Evolutionary conservation across 2,888 invertebrate species (phyloP).

Genomic region (Pandemis heparana): DNA sequence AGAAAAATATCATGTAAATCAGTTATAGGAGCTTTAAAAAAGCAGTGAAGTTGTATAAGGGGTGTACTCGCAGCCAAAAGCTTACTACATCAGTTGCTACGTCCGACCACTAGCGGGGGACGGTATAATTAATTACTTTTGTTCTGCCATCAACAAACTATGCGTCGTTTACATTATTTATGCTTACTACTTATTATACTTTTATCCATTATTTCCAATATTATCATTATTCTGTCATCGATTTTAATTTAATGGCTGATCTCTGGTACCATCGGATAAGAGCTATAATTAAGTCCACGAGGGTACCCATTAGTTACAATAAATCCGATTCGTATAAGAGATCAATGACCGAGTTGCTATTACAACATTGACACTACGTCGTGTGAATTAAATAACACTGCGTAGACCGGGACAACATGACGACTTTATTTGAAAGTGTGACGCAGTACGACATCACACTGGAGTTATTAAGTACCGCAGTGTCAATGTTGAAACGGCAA

Average conservation of each 20-base stretch:
- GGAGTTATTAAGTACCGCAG: background rate
- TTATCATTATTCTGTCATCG: constrained; percentile 58
- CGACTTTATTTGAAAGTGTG: background rate
- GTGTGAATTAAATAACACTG: background rate
- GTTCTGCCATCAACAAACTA: constrained; percentile 60
- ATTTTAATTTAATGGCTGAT: constrained; percentile 51
- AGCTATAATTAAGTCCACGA: background rate
- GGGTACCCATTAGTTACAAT: background rate
- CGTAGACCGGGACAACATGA: background rate
- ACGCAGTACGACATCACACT: background rate
- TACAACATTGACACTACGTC: constrained; percentile 45
- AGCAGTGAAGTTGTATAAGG: constrained; percentile 42
- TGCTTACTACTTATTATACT: constrained; percentile 76
- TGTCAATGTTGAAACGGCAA: constrained; percentile 53
- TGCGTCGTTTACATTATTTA: constrained; percentile 70
- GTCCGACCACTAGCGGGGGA: constrained; percentile 55
- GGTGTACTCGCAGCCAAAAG: constrained; percentile 51
- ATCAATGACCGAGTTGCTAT: constrained; percentile 38
- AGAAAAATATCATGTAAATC: background rate
- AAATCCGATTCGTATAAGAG: constrained; percentile 34
- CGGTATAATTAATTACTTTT: constrained; percentile 53
- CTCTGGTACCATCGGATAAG: constrained; percentile 26
- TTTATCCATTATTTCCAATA: constrained; percentile 51
- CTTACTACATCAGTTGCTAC: constrained; percentile 48
- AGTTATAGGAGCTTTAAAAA: background rate